Conservation (phyloP, 2,113 vertebrate species). For the Nansenia antarctica region DNA sequence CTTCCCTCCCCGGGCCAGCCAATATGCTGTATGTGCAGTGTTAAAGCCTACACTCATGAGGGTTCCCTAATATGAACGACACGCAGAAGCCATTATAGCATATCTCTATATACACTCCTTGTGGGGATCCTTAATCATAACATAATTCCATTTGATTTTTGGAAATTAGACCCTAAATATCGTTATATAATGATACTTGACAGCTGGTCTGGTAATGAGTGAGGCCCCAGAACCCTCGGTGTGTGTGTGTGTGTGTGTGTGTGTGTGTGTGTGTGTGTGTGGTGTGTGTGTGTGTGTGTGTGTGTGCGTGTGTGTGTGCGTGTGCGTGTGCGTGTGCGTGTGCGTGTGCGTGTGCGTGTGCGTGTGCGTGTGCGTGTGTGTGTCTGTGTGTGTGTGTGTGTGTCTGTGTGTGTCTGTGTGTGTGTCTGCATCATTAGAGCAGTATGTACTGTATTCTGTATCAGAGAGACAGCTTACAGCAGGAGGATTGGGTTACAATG, state of each 20-base stretch:
- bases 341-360: conserved; percentile 7
- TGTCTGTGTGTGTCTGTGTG: not conserved
- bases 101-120: conserved; percentile 39
- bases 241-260: conserved; percentile 3
- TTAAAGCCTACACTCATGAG: conserved; percentile 39
- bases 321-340: conserved; percentile 7
- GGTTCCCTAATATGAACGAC: conserved; percentile 55
- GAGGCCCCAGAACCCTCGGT: conserved; percentile 24
- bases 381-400: not conserved
- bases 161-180: conserved; percentile 38
- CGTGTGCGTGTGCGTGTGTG: not conserved
- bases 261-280: conserved; percentile 9
- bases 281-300: no score
- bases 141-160: conserved; percentile 57
- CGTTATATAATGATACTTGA: conserved; percentile 58
- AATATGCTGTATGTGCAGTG: conserved; percentile 53
- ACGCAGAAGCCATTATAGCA: conserved; percentile 65
- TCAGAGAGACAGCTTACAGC: conserved; percentile 9
- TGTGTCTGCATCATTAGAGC: conserved; percentile 12
- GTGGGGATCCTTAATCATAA: conserved; percentile 58
- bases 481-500: conserved; percentile 35
- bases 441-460: not conserved
- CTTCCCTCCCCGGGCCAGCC: no score
- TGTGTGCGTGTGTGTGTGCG: conserved; percentile 11
- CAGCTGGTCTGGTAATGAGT: conserved; percentile 36